Evolutionary conservation across 2,888 invertebrate species (phyloP), one percentile per base, ranked within the genome.

Genomic region (Xestobium rufovillosum): DNA sequence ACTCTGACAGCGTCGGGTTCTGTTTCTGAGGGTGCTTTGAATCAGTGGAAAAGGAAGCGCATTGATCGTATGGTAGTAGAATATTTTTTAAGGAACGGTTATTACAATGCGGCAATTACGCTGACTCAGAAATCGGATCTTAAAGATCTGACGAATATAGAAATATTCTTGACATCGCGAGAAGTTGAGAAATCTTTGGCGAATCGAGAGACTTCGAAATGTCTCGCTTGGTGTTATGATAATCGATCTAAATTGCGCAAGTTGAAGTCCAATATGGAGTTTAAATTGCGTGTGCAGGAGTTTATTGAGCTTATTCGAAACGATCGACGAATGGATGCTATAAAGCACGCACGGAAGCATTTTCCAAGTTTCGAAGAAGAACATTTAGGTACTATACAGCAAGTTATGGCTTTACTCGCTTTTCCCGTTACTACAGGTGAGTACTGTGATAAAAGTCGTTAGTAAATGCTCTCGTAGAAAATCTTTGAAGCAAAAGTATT

Each of bases 21-120:
- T 1, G 40, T 60, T 9, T 64, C 63, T 2, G 66, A 75, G 66
- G 72, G 76, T 1, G 70, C 77, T 3, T 65, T 81, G 38, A 80
- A 77, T 60, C 80, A 83, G 45, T 94, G 91, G 89, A 78, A 84
- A 42, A 77, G 85, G 45, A 82, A 85, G 45, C 78, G 96, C 16
- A 68, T 97, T 36, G 95, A 97, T 66, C 77, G 98, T 34, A 90
- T 98, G 86, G 73, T 98, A 34, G 90, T 97, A 9, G 97, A 98
- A 61, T 95, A 97, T 66, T 87, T 96, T 58, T 72, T 98, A 12
- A 73, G 95, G 39, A 84, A 87, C 59, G 97, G 98, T 1, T 95
- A 92, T 67, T 96, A 98, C 62, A 88, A 88, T 56, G 86, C 95
- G 0, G 97, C 97, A 0, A 80, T 84, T 46, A 81, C 83, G 55